These are phyloP conservation scores for Lamprotornis superbus DNA, from an alignment of 2,113 vertebrate genomes.

Conservation along the genomic window DNA sequence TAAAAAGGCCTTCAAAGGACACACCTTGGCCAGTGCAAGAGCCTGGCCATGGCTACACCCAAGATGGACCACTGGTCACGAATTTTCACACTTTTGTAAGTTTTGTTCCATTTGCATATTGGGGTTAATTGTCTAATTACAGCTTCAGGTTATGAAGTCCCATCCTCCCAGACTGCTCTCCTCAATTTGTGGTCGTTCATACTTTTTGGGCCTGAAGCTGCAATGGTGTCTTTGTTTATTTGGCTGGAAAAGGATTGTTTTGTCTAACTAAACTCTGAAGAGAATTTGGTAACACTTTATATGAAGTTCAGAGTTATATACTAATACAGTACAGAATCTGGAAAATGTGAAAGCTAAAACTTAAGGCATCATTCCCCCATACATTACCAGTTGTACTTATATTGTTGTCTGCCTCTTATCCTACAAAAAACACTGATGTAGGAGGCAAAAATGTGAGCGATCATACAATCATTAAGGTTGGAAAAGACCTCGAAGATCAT, in stretches of 20 bases:
- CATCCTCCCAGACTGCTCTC: background rate
- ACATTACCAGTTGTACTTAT: background rate
- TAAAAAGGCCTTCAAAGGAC: background rate
- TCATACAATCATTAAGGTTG: background rate
- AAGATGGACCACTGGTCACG: rapidly evolving
- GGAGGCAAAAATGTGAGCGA: background rate
- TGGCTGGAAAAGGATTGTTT: background rate
- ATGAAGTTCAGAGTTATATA: background rate
- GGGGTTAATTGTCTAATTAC: background rate
- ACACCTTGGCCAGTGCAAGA: background rate
- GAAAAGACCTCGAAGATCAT: background rate
- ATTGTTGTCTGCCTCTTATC: background rate
- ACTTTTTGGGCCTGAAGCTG: background rate
- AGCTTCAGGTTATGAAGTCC: background rate
- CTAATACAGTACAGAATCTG: background rate
- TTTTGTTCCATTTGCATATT: background rate
- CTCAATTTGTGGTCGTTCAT: background rate
- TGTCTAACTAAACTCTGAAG: background rate
- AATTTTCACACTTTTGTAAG: background rate
- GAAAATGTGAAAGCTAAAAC: background rate
- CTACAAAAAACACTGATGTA: background rate
- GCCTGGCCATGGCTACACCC: no score
- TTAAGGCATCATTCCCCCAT: background rate
- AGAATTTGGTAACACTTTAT: background rate
- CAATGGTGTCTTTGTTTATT: no score